Percentiles rank a stretch among this genome's conserved stretches.
Evolutionary conservation across 1,140 invertebrate genomes (phyloP).

Genomic region (Bradysia coprophila): DNA sequence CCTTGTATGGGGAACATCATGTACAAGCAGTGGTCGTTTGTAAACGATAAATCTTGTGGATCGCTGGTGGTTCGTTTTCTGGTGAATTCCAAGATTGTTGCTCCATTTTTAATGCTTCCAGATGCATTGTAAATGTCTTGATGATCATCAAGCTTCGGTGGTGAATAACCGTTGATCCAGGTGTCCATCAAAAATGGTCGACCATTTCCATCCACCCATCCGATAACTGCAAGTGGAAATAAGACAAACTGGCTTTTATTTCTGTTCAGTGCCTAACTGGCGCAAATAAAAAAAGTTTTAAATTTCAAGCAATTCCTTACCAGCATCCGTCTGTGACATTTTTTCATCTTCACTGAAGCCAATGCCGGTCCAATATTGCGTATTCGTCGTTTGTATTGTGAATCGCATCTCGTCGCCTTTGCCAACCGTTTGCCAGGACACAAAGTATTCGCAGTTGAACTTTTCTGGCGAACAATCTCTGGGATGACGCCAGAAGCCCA

Average conservation of each 20-base stretch:
- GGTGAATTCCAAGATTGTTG: conserved; percentile 61
- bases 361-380: conserved; percentile 82
- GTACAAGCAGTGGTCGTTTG: conserved; percentile 64
- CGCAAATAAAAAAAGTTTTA: not conserved
- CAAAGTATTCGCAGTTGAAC: conserved; percentile 63
- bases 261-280: conserved; percentile 34
- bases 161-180: conserved; percentile 60
- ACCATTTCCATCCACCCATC: conserved; percentile 65
- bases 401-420: conserved; percentile 63
- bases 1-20: conserved; percentile 78
- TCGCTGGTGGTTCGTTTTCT: conserved; percentile 63
- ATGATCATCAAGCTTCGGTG: conserved; percentile 52
- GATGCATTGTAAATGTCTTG: conserved; percentile 57
- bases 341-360: conserved; percentile 73
- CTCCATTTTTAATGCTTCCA: conserved; percentile 52
- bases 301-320: no score
- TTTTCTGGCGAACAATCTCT: conserved; percentile 44
- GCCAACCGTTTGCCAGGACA: conserved; percentile 66
- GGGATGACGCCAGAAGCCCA: conserved; percentile 62
- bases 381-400: conserved; percentile 64
- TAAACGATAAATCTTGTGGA: conserved; percentile 63
- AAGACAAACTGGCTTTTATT: no score
- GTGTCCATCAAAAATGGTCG: conserved; percentile 73
- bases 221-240: no score
- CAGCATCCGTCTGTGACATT: conserved; percentile 40